Evolutionary conservation across 2,113 vertebrate species (phyloP).

Genomic region (Pluvialis apricaria): DNA sequence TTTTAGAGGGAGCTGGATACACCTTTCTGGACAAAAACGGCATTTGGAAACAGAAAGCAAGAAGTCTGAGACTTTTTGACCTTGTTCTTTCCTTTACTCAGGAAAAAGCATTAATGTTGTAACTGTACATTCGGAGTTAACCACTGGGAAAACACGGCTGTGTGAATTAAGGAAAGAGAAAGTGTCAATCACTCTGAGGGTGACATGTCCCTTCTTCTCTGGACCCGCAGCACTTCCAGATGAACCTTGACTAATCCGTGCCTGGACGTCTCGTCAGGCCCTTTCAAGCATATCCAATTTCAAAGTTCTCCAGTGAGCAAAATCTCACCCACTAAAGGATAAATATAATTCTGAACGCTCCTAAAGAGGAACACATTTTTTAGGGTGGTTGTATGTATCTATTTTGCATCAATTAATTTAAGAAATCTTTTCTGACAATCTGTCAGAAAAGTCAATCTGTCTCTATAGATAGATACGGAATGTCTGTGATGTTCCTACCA

Average conservation of each 20-base stretch:
- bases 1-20: neutral
- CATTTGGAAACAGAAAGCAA: neutral
- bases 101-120: neutral
- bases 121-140: neutral
- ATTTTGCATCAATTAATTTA: slow-evolving; percentile 39
- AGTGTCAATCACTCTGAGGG: neutral
- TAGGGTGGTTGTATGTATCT: neutral
- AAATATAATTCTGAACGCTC: slow-evolving; percentile 13
- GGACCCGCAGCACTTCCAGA: neutral
- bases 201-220: neutral
- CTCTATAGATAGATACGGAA: neutral
- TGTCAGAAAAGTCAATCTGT: slow-evolving; percentile 35
- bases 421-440: slow-evolving; percentile 28
- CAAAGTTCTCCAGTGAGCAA: neutral
- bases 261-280: neutral
- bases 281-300: neutral
- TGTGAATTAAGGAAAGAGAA: neutral
- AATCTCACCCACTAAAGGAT: neutral
- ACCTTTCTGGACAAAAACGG: neutral
- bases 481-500: slow-evolving; percentile 39
- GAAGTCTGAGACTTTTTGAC: neutral
- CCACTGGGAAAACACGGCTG: neutral
- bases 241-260: neutral
- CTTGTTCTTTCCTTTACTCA: neutral
- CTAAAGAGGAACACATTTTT: neutral